Base-by-base conservation (phyloP, 2,888 invertebrate species). In the Pseudococcus viburni region DNA sequence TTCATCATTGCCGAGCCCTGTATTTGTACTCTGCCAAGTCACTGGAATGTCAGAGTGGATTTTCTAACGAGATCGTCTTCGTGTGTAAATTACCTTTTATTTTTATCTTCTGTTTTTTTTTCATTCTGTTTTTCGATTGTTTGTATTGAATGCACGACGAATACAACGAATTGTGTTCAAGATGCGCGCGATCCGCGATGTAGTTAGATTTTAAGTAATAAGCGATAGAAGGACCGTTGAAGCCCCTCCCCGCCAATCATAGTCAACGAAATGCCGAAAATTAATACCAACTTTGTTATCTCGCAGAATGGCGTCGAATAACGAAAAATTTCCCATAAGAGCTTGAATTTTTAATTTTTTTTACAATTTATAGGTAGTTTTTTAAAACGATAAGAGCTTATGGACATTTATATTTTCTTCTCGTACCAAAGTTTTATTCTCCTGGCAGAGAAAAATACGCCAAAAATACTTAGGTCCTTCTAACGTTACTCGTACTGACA, bases 131-230 rank as follows among this genome's bases (percentile, higher is more conserved):
- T 26, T 26, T 85, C 39, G 33, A 85, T 7, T 46, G 46, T 46
- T 42, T 42, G 15, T 15, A n/a, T n/a, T n/a, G 55, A 55, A 55
- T 17, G 55, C n/a, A n/a, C 55, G 46, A 11, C 19, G 68, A 68
- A 46, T 68, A 73, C 86, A 77, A 42, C 86, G 77, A 42, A 86
- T 86, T 86, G 86, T 86, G 86, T 86, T 86, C 86, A 86, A 26
- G 39, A 55, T 55, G n/a, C 15, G 55, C 55, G n/a, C 17, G 55
- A 33, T 33, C 26, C 17, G n/a, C 55, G 55, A 55, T 12, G 55
- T 55, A 12, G 55, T 55, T 55, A 55, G 55, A 55, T 55, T 55
- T 55, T 55, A 55, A 55, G 55, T 8, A 55, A 55, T 68, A 68
- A 68, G 26, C 68, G 68, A 68, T 68, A 68, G 68, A 68, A 68